Conservation (phyloP, 1,140 invertebrate species). For the Cydia amplana region DNA sequence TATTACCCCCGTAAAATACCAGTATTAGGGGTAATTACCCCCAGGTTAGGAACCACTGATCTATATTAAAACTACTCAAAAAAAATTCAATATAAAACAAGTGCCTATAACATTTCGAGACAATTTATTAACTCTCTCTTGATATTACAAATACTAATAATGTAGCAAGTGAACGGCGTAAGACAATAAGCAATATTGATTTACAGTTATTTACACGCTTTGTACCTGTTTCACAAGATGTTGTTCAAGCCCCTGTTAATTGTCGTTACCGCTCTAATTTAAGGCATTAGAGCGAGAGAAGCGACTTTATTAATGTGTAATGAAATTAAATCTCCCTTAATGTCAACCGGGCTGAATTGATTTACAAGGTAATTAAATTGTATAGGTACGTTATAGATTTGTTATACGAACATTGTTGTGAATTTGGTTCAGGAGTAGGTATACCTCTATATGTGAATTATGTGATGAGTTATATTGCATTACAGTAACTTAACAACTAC, state of each 20-base stretch:
- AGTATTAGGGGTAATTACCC: no score
- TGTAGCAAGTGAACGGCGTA: not conserved
- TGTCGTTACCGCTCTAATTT: not conserved
- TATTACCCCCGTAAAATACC: no score
- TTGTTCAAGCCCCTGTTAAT: not conserved
- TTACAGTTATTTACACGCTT: constrained; percentile 6
- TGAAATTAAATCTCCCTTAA: not conserved
- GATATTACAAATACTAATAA: not conserved
- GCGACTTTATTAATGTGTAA: not conserved
- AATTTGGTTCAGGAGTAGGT: not conserved
- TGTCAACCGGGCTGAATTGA: not conserved
- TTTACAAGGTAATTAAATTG: constrained; percentile 4
- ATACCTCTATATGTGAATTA: no score
- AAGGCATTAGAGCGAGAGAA: not conserved
- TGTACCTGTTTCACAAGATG: constrained; percentile 3
- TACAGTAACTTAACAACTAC: no score
- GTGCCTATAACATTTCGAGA: no score
- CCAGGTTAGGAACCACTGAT: no score
- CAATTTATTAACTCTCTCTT: no score
- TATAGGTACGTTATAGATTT: not conserved
- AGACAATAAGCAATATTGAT: not conserved
- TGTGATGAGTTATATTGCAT: no score
- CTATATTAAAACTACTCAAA: no score
- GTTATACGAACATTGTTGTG: not conserved
- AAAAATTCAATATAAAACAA: no score